Base-by-base conservation (phyloP, 2,113 vertebrate genomes). In the Nothoprocta pentlandii region DNA sequence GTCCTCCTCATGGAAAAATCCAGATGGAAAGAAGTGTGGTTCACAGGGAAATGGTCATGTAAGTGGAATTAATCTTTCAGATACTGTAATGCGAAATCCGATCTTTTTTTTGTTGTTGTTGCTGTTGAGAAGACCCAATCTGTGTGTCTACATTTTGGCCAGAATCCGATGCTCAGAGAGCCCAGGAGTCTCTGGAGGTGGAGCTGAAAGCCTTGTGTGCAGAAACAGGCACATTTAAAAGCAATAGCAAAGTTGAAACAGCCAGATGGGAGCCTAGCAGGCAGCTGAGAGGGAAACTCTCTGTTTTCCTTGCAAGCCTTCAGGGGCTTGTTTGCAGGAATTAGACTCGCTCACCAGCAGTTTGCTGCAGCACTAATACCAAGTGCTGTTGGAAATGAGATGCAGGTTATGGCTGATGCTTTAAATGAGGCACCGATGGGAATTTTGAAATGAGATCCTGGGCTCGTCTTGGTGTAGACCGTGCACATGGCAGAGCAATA, bases 221-320 rank as follows among this genome's bases (percentile, higher is more conserved):
- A 95, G 92, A 94, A 95, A 97, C 83, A 89, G 86, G 67, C 96
- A 59, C 90, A 92, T 95, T 95, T 95, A 96, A 96, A 97, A 93
- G 94, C 94, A 95, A 95, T 74, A 96, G 93, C 83, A 77, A 95
- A 95, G 90, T 96, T 97, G 94, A 96, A 97, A 86, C 95, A 94
- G 86, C 95, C 94, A 97, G 96, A 97, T 96, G 96, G 96, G 96
- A 97, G 87, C 93, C 74, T 97, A 96, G 96, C 94, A 97, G 96
- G 95, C 93, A 93, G 91, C 77, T 1, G 2, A 93, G 86, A 92
- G 83, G 88, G 88, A 89, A 96, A 93, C 88, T 92, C 95, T 94
- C 83, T 97, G 94, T 96, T 97, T 96, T 95, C 86, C 92, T 90
- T 96, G 94, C 94, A 95, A 92, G 93, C 94, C 96, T 95, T 95